Evolutionary conservation across 2,797 vertebrate species (phyloP), one percentile per base, ranked within the genome.

Genomic region (Salmo trutta): DNA sequence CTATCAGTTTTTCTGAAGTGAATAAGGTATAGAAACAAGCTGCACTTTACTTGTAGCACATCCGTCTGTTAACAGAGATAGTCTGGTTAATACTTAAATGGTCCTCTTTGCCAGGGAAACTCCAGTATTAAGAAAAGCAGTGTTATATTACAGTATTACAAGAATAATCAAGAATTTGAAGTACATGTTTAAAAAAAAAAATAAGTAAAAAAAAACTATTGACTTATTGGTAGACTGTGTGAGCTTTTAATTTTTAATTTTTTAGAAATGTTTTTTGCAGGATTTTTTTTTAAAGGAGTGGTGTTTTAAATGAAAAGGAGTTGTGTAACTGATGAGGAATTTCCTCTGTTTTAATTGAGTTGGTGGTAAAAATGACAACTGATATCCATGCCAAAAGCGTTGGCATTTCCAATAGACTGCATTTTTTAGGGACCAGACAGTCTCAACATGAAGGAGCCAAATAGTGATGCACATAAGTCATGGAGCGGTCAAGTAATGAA

Each of bases 121-220:
- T 72, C 71, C 81, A 85, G 84, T 85, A 82, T 88, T 84, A 27
- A 73, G 75, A 76, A 74, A 81, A 87, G 27, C 76, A 66, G 36
- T 77, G 41, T 73, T 72, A 83, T 65, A 77, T 65, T 75, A 75
- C 71, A 3, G 82, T 73, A 31, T 70, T 68, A 74, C 78, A 77
- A 36, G 54, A 27, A 52, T 71, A 75, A 47, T 21, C 29, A 79
- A 76, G 79, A 47, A 51, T 73, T 68, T 3, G 59, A 41, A 15
- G 31, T 33, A 41, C n/a, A 1, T 41, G 29, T 67, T 76, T 78
- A 68, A 10, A 65, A 36, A 19, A 6, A 69, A 17, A 41, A 31
- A 3, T 31, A n/a, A n/a, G n/a, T 3, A 5, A 21, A 70, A 47
- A 5, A 81, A 79, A 77, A 77, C 31, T 5, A 1, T 81, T 29